Conservation (phyloP, 1,140 invertebrate species). For the Oncopodura yosiiana region DNA sequence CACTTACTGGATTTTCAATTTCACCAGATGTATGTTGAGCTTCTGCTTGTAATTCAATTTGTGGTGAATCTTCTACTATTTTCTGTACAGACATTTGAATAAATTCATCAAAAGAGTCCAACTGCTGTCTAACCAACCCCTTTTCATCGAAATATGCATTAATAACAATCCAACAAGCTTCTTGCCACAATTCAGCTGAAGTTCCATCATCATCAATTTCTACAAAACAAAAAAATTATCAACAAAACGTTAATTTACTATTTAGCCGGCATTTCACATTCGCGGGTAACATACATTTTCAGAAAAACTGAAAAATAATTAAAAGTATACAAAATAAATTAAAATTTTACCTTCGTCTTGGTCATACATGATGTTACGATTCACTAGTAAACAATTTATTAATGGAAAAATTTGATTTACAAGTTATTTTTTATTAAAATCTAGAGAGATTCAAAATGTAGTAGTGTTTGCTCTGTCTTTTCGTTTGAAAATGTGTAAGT, state of each 20-base stretch:
- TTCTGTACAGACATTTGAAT: conserved; percentile 99
- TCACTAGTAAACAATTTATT: no score
- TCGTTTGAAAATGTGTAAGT: no score
- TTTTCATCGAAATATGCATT: conserved; percentile 99
- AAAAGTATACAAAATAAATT: background rate
- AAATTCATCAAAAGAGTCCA: conserved; percentile 99
- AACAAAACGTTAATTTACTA: background rate
- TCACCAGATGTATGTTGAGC: conserved; percentile 87
- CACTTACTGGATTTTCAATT: conserved; percentile 72
- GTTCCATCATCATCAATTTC: conserved; percentile 80
- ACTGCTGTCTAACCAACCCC: conserved; percentile 92
- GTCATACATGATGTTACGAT: background rate
- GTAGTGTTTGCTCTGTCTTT: no score
- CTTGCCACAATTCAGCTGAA: conserved; percentile 91
- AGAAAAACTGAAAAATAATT: background rate
- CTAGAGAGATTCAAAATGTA: no score
- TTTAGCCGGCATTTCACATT: no score
- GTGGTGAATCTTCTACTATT: conserved; percentile 96
- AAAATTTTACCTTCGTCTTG: background rate
- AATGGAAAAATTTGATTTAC: no score
- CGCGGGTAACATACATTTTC: no score
- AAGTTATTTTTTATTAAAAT: no score
- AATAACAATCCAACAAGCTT: conserved; percentile 99
- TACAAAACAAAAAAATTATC: conserved; percentile 41
- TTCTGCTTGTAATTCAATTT: conserved; percentile 94